Evolutionary conservation across 2,888 invertebrate genomes (phyloP), one percentile per base, ranked within the genome.

Genomic region (Agrilus cyanescens): DNA sequence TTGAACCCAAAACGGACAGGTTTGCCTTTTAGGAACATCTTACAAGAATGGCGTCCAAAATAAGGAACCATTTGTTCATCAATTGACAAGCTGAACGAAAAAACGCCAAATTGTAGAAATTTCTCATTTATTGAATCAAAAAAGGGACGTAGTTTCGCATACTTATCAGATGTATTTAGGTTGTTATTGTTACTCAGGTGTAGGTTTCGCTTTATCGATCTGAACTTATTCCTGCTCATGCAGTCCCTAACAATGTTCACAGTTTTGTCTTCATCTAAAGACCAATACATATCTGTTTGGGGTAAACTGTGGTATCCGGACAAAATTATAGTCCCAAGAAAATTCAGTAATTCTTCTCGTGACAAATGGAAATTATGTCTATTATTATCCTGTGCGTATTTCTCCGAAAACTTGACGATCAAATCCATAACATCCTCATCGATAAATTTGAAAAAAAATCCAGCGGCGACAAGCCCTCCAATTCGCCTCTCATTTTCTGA

Each of bases 1-100:
- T 57, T 56, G 32, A 50, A 55, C 2, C 56, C 55, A 44, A 57
- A 57, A 3, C 56, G 46, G 2, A 56, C 51, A 15, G 55, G 56
- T 33, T 57, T 55, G 14, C 50, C 51, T 46, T 51, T 52, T 12
- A 58, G 53, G 36, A n/a, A n/a, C n/a, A n/a, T n/a, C n/a, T n/a
- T n/a, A n/a, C n/a, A n/a, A n/a, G n/a, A n/a, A n/a, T n/a, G n/a
- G n/a, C n/a, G n/a, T n/a, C n/a, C n/a, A n/a, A n/a, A n/a, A n/a
- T n/a, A n/a, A n/a, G n/a, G n/a, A n/a, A n/a, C n/a, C n/a, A n/a
- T n/a, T n/a, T n/a, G n/a, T n/a, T n/a, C n/a, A n/a, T n/a, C n/a
- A n/a, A n/a, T n/a, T n/a, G n/a, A n/a, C n/a, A n/a, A n/a, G n/a
- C n/a, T n/a, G n/a, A n/a, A 40, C 4, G 50, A 41, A 50, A 52